A percentile compares a stretch with the other conserved stretches of the same genome.
phyloP scores from a whole-genome alignment of 2,888 invertebrate species.

The Drosophila hamatofila region DNA sequence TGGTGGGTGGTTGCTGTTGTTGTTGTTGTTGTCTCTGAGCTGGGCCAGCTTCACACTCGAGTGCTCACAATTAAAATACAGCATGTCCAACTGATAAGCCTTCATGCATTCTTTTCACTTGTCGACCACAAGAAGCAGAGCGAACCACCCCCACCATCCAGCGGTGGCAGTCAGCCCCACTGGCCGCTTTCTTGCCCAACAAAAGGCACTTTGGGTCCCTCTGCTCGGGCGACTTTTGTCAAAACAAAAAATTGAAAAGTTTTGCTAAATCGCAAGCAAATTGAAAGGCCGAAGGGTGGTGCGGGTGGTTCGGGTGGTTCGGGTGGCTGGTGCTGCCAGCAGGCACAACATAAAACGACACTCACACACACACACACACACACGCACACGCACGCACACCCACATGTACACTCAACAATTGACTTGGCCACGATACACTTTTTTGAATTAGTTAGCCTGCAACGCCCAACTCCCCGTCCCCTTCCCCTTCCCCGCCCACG shows the following conservation, averaged over 20 bases:
- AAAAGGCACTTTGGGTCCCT: conserved; percentile 16
- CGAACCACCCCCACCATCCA: not conserved
- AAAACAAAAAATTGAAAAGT: conserved; percentile 72
- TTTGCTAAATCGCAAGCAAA: conserved; percentile 68
- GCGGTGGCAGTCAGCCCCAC: not conserved
- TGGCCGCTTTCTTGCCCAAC: conserved; percentile 1
- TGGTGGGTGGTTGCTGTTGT: not conserved
- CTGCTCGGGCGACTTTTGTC: conserved; percentile 39
- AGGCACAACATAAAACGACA: conserved; percentile 26
- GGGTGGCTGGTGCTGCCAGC: conserved; percentile 26
- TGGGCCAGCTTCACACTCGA: conserved; percentile 72
- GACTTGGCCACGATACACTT: conserved; percentile 46
- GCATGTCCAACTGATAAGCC: conserved; percentile 81
- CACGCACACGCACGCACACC: conserved; percentile 11
- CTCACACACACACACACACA: conserved; percentile 11
- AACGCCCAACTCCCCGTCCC: not conserved
- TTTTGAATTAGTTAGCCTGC: conserved; percentile 39
- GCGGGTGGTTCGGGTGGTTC: conserved; percentile 23
- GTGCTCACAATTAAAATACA: conserved; percentile 81
- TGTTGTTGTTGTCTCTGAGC: conserved; percentile 38
- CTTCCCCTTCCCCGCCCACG: not conserved
- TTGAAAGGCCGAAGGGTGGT: conserved; percentile 50
- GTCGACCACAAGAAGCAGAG: conserved; percentile 36
- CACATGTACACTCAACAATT: conserved; percentile 42
- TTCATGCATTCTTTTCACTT: conserved; percentile 74